These are phyloP conservation scores for Pelecanoides urinatrix DNA, from an alignment of 2,113 vertebrate genomes.

Conservation along the genomic window DNA sequence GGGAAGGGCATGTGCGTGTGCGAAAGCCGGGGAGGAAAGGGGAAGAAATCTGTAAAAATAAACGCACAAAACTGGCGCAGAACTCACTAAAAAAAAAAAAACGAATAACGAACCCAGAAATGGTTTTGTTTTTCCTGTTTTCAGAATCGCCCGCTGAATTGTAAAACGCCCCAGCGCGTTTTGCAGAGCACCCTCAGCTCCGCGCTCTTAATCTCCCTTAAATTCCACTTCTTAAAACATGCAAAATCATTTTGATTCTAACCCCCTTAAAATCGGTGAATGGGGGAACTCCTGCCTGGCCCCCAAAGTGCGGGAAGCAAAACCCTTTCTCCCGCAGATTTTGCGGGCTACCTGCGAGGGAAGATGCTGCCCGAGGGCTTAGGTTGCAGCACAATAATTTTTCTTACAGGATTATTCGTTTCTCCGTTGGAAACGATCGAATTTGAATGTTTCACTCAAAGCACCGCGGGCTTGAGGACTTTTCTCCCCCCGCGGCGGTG, in stretches of 20 bases:
- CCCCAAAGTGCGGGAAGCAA: not conserved
- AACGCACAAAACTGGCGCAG: rapidly evolving
- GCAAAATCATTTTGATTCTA: not conserved
- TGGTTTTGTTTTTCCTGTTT: not conserved
- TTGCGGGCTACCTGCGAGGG: not conserved
- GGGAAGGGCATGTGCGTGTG: not conserved
- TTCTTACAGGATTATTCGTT: not conserved
- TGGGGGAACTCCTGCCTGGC: rapidly evolving
- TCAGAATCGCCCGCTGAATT: rapidly evolving
- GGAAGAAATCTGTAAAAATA: not conserved
- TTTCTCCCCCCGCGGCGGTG: no score
- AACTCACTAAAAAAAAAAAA: not conserved
- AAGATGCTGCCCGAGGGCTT: not conserved
- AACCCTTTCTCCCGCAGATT: not conserved
- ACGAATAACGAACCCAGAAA: not conserved
- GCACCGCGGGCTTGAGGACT: not conserved
- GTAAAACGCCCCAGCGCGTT: rapidly evolving
- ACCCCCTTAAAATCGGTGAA: rapidly evolving
- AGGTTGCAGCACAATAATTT: rapidly evolving
- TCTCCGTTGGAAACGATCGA: not conserved
- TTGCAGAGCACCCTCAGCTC: not conserved
- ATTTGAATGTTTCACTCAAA: rapidly evolving
- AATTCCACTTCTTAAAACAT: rapidly evolving
- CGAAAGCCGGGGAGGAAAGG: not conserved
- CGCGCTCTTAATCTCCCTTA: rapidly evolving